These are phyloP conservation scores for Galagoides demidoff DNA, from an alignment of 2,797 vertebrate genomes.

Conservation along the genomic window DNA sequence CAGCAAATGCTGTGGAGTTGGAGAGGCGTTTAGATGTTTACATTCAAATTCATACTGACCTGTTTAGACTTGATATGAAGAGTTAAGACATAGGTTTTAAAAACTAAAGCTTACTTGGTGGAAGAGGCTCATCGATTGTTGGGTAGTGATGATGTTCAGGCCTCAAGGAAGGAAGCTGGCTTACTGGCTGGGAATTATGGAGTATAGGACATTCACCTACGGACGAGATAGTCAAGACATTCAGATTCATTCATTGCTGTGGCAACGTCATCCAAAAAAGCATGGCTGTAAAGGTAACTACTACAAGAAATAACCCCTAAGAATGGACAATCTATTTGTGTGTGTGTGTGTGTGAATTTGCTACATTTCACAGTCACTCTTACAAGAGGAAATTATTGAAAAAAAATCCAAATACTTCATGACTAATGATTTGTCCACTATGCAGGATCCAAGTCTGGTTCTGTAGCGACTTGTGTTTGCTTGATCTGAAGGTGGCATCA, in stretches of 20 bases:
- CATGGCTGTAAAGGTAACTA: constrained; percentile 82
- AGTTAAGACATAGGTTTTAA: constrained; percentile 82
- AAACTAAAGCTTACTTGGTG: constrained; percentile 97
- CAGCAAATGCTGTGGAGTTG: neutral
- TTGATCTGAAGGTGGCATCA: constrained; percentile 8
- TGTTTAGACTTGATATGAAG: constrained; percentile 83
- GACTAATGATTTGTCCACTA: constrained; percentile 25
- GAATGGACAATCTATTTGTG: constrained; percentile 5
- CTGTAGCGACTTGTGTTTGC: constrained; percentile 15
- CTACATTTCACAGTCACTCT: constrained; percentile 70
- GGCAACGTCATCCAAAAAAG: constrained; percentile 82
- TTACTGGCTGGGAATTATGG: constrained; percentile 93
- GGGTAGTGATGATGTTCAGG: constrained; percentile 97
- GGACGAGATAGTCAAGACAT: constrained; percentile 90
- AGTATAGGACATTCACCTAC: constrained; percentile 94
- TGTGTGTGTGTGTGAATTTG: constrained; percentile 47
- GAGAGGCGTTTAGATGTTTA: constrained; percentile 70
- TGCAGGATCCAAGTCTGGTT: constrained; percentile 21
- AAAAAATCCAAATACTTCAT: neutral
- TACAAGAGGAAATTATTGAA: constrained; percentile 52
- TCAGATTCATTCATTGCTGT: constrained; percentile 85
- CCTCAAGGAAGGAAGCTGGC: constrained; percentile 95
- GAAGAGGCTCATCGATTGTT: constrained; percentile 97
- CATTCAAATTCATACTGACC: constrained; percentile 84
- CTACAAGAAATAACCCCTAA: constrained; percentile 42